Conservation (phyloP, 1,140 invertebrate genomes). For the Papilio aristodemus region DNA sequence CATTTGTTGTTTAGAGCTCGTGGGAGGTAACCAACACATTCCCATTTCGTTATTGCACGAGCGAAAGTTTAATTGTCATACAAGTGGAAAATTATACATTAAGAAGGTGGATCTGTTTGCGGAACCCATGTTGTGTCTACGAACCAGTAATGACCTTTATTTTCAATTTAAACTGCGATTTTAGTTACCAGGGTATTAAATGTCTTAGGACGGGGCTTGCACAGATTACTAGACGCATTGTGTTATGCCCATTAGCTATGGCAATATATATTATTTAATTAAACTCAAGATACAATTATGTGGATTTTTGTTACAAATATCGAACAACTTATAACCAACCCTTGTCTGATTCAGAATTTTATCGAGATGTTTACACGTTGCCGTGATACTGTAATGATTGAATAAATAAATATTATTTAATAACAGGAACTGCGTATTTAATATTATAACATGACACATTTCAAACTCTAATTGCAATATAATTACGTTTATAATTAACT, state of each 20-base stretch:
- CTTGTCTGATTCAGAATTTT: too few species aligned
- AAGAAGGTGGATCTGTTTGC: not conserved
- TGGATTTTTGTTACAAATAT: too few species aligned
- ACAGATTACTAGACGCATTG: too few species aligned
- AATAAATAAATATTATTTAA: too few species aligned
- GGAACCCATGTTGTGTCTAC: not conserved
- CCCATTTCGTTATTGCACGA: not conserved
- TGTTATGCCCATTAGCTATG: too few species aligned
- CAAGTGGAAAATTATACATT: not conserved
- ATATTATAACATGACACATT: not conserved
- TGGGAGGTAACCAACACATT: conserved; percentile 33
- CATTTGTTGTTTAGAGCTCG: conserved; percentile 48
- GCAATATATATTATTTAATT: too few species aligned
- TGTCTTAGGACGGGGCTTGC: too few species aligned
- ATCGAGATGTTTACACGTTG: too few species aligned
- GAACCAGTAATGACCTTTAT: not conserved
- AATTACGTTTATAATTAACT: not conserved
- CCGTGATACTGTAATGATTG: too few species aligned
- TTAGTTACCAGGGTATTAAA: not conserved
- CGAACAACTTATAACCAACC: too few species aligned
- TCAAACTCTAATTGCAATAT: not conserved
- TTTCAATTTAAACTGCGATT: conserved; percentile 5
- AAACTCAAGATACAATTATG: too few species aligned
- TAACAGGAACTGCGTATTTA: too few species aligned
- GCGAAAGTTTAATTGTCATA: conserved; percentile 12